Evolutionary conservation across 2,888 invertebrate genomes (phyloP).

Genomic region (Aethes cnicana): DNA sequence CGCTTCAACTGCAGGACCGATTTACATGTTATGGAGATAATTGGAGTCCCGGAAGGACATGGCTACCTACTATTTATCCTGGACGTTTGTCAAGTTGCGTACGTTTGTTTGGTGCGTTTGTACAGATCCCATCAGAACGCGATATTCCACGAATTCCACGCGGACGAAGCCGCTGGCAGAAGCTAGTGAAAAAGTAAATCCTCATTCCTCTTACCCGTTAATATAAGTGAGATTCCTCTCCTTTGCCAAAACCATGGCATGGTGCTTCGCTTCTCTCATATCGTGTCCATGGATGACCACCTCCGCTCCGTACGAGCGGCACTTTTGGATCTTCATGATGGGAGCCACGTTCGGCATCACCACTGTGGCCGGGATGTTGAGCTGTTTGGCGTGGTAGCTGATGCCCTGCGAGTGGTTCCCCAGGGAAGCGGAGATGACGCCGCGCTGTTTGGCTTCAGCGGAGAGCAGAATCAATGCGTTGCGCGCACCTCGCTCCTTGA

Average conservation of each 20-base stretch:
- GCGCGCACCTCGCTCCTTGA: slow-evolving; percentile 96
- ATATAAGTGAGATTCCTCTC: slow-evolving; percentile 90
- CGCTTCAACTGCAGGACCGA: too few relatives aligned
- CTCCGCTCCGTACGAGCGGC: slow-evolving; percentile 91
- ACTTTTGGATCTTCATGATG: slow-evolving; percentile 96
- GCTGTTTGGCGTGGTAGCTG: slow-evolving; percentile 88
- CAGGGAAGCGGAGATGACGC: slow-evolving; percentile 95
- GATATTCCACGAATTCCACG: too few relatives aligned
- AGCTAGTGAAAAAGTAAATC: too few relatives aligned
- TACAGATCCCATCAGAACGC: too few relatives aligned
- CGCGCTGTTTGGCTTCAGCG: slow-evolving; percentile 86
- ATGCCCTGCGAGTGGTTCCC: slow-evolving; percentile 95
- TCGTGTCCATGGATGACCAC: slow-evolving; percentile 92
- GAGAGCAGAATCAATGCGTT: slow-evolving; percentile 90
- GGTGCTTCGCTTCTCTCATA: slow-evolving; percentile 91
- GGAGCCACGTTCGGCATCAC: slow-evolving; percentile 98
- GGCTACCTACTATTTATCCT: too few relatives aligned
- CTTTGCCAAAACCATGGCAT: slow-evolving; percentile 89
- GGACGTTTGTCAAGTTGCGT: too few relatives aligned
- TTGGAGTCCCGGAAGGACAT: too few relatives aligned
- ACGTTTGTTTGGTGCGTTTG: too few relatives aligned
- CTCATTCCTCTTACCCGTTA: slow-evolving; percentile 93
- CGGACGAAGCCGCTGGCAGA: too few relatives aligned
- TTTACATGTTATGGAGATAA: too few relatives aligned
- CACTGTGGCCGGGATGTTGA: slow-evolving; percentile 89